These are phyloP conservation scores for Noturus placidus DNA, from an alignment of 2,113 vertebrate species.

Conservation along the genomic window DNA sequence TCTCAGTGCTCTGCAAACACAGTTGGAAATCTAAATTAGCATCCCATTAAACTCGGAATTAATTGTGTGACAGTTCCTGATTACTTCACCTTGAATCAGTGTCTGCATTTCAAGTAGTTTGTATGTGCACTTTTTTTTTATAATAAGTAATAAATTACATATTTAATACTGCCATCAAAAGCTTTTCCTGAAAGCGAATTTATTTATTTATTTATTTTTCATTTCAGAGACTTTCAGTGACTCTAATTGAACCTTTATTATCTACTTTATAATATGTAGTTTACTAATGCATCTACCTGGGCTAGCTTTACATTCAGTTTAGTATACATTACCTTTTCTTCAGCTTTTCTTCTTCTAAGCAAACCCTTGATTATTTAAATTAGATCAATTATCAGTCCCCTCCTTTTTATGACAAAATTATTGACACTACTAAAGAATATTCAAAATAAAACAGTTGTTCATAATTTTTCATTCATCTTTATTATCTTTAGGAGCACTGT, in stretches of 20 bases:
- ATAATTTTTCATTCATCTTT: neutral
- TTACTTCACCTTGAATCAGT: constrained; percentile 7
- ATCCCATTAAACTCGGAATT: neutral
- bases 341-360: neutral
- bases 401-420: neutral
- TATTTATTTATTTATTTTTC: neutral
- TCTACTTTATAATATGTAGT: neutral
- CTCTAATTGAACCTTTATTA: neutral
- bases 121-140: neutral
- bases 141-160: neutral
- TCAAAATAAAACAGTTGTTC: neutral
- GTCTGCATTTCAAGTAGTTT: constrained; percentile 24
- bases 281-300: neutral
- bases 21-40: constrained; percentile 11
- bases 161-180: constrained; percentile 1
- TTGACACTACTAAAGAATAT: neutral
- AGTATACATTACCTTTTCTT: neutral
- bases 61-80: constrained; percentile 23
- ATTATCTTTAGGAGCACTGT: neutral
- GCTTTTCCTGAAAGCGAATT: neutral
- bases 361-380: constrained; percentile 11
- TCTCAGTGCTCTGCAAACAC: neutral
- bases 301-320: neutral
- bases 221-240: neutral
- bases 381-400: neutral